Percentiles rank a stretch among this genome's conserved stretches.
Evolutionary conservation across 2,888 invertebrate species (phyloP).

Genomic region (Cancer borealis): DNA sequence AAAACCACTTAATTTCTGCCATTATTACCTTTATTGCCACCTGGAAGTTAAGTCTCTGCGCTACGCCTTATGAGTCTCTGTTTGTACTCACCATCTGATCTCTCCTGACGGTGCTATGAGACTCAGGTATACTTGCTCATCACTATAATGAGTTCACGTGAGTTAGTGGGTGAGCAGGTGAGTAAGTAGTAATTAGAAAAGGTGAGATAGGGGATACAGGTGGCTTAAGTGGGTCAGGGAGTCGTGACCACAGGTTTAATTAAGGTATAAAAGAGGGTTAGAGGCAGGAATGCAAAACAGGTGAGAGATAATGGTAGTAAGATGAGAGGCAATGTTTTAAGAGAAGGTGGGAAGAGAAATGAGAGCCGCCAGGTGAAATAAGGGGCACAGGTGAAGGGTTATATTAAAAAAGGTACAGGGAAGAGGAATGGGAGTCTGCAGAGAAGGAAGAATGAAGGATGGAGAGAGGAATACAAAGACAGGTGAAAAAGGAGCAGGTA

Average conservation of each 20-base stretch:
- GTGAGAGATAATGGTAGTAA: neutral
- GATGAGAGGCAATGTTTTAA: constrained; percentile 9
- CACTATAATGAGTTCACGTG: neutral
- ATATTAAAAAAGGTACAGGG: neutral
- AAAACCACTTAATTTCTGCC: neutral
- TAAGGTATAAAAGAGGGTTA: neutral
- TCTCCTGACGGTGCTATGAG: neutral
- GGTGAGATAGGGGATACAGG: neutral
- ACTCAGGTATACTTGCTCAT: neutral
- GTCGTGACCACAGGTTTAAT: neutral
- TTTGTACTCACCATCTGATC: neutral
- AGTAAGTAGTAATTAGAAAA: neutral
- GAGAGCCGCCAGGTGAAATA: neutral
- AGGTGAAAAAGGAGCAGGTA: constrained; percentile 7
- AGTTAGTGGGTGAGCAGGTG: neutral
- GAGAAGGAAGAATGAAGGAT: neutral
- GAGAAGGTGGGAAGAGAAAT: constrained; percentile 1
- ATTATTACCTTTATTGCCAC: neutral
- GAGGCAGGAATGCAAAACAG: neutral
- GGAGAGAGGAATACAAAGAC: neutral
- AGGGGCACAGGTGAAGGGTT: neutral
- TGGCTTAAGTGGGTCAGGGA: neutral
- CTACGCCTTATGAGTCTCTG: neutral
- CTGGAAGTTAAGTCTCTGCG: neutral
- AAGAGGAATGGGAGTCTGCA: neutral